Evolutionary conservation across 2,888 invertebrate genomes (phyloP), one percentile per base, ranked within the genome.

Genomic region (Heliconius ethilla): DNA sequence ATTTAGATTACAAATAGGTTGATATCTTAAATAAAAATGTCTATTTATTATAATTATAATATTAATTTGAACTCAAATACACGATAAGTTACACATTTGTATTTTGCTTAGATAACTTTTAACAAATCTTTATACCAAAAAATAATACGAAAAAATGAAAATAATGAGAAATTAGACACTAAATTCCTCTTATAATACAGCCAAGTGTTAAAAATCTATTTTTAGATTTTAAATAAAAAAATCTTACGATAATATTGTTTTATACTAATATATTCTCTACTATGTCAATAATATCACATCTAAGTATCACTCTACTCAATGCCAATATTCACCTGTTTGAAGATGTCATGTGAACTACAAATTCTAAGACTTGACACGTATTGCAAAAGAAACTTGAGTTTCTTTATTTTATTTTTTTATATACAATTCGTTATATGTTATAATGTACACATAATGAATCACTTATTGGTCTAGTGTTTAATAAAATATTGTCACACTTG

Each of bases 271-370:
- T 45, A 74, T 74, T 40, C 63, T 45, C 27, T 29, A 40, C 40
- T 65, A 65, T 74, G 63, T 74, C 62, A 63, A 74, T 63, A 74
- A 63, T 22, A 63, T 29, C 45, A 45, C 40, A 70, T 69, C 45
- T 76, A 59, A 76, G n/a, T 27, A 72, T 70, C 65, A 77, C 45
- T 70, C 29, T 5, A 37, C 37, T 59, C 73, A 77, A 73, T 77
- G 77, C 66, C 72, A 65, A 77, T 74, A 77, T 33, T 67, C 40
- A 62, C 9, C 10, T 77, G 29, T 73, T 77, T 77, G n/a, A 65
- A 59, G 29, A 74, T 25, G 77, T n/a, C 45, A 40, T 37, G 66
- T 67, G 40, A 27, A 73, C 66, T 45, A 55, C 59, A 67, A 77
- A 40, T 29, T 73, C 73, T 77, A 51, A n/a, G 55, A 63, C 63